Evolutionary conservation across 1,140 invertebrate genomes (phyloP).

Genomic region (Neomicropteryx cornuta): DNA sequence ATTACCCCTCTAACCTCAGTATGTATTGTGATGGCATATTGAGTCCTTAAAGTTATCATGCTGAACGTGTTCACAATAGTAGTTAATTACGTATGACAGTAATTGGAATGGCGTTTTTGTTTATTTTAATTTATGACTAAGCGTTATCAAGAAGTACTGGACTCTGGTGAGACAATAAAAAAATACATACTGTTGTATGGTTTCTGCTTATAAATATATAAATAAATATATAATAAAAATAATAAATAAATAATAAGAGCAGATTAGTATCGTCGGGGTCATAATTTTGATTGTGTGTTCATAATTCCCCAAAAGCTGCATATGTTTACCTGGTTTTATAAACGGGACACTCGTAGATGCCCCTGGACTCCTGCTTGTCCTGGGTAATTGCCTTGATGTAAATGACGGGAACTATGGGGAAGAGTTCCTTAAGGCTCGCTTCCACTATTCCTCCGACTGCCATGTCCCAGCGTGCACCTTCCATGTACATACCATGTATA

Average conservation of each 20-base stretch:
- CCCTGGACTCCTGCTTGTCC: conserved; percentile 79
- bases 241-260: background rate
- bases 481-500: conserved; percentile 84
- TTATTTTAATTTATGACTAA: too few relatives aligned
- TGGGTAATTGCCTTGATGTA: conserved; percentile 77
- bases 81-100: too few relatives aligned
- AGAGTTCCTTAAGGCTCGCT: conserved; percentile 79
- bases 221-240: background rate
- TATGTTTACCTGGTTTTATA: conserved; percentile 72
- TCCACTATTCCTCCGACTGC: conserved; percentile 66
- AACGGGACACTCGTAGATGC: conserved; percentile 86
- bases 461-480: conserved; percentile 87
- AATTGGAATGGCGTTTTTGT: too few relatives aligned
- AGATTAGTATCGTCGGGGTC: background rate
- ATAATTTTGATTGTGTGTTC: background rate
- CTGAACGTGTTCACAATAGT: too few relatives aligned
- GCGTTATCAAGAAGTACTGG: too few relatives aligned
- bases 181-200: too few relatives aligned
- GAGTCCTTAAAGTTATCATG: too few relatives aligned
- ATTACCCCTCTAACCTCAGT: too few relatives aligned
- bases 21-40: too few relatives aligned
- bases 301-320: background rate
- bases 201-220: too few relatives aligned
- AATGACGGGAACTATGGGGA: conserved; percentile 85
- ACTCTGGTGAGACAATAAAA: too few relatives aligned